phyloP scores from a whole-genome alignment of 2,888 invertebrate species.

The Cactoblastis cactorum region DNA sequence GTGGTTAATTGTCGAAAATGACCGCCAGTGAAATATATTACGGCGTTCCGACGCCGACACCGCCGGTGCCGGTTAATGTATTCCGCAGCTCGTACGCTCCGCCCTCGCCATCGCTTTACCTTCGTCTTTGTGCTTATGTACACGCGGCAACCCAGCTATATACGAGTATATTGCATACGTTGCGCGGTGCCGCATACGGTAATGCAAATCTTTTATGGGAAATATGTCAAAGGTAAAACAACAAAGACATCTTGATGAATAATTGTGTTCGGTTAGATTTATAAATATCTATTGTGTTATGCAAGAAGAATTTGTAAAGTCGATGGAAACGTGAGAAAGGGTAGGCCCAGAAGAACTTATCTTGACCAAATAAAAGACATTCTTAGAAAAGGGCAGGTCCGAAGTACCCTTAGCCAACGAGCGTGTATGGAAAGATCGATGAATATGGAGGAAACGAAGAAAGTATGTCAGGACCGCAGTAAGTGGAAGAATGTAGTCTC shows the following conservation, averaged over 20 bases:
- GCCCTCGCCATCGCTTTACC: slow-evolving; percentile 51
- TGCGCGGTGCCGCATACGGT: slow-evolving; percentile 25
- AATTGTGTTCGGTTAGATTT: not conserved
- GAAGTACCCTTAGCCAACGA: too few relatives aligned
- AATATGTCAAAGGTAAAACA: slow-evolving; percentile 20
- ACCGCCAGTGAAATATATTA: slow-evolving; percentile 77
- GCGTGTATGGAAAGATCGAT: too few relatives aligned
- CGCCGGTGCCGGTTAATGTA: slow-evolving; percentile 68
- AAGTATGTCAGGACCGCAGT: too few relatives aligned
- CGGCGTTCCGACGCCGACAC: slow-evolving; percentile 63
- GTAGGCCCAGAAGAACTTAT: too few relatives aligned
- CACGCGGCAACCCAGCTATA: slow-evolving; percentile 22
- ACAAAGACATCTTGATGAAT: not conserved
- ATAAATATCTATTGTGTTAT: too few relatives aligned
- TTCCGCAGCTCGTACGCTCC: slow-evolving; percentile 61
- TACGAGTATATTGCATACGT: slow-evolving; percentile 15
- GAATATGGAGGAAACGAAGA: too few relatives aligned
- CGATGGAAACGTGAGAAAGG: too few relatives aligned
- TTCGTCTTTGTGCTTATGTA: slow-evolving; percentile 47
- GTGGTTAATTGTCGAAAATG: slow-evolving; percentile 80
- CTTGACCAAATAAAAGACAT: too few relatives aligned
- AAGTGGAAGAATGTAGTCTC: too few relatives aligned
- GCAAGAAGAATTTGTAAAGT: too few relatives aligned
- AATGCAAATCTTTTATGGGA: slow-evolving; percentile 32
- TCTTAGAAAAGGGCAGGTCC: too few relatives aligned